These are phyloP conservation scores for Catocala sponsa DNA, from an alignment of 2,888 invertebrate species.

Conservation along the genomic window DNA sequence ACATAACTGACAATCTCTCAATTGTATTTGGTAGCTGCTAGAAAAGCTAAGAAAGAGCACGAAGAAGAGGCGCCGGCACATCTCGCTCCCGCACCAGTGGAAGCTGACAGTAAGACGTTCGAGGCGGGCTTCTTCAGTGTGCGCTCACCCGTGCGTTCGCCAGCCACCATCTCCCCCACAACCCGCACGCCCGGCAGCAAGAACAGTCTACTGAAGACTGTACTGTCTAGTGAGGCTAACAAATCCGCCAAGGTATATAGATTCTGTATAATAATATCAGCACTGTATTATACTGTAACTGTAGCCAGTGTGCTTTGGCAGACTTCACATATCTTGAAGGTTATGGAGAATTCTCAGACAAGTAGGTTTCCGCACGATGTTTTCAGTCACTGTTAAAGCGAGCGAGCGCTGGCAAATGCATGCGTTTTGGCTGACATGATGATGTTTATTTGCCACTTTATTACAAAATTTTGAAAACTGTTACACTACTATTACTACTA, in stretches of 20 bases:
- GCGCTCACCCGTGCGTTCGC: slow-evolving; percentile 72
- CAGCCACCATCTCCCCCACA: slow-evolving; percentile 18
- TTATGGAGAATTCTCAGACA: too few relatives aligned
- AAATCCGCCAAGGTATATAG: slow-evolving; percentile 73
- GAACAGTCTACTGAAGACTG: slow-evolving; percentile 65
- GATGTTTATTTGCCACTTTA: too few relatives aligned
- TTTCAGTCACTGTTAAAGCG: too few relatives aligned
- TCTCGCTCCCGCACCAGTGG: slow-evolving; percentile 16
- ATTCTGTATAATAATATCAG: too few relatives aligned
- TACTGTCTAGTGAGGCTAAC: slow-evolving; percentile 78
- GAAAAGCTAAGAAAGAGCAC: slow-evolving; percentile 71
- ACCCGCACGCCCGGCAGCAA: slow-evolving; percentile 38
- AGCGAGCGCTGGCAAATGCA: too few relatives aligned
- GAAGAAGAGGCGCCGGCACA: slow-evolving; percentile 20
- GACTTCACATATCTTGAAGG: too few relatives aligned
- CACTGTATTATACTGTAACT: too few relatives aligned
- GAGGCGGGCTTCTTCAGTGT: slow-evolving; percentile 83
- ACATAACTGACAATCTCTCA: background rate
- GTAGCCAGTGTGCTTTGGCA: too few relatives aligned
- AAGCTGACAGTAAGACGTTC: slow-evolving; percentile 67
- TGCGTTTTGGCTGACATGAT: too few relatives aligned
- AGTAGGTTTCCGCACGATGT: too few relatives aligned
- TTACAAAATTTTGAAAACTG: too few relatives aligned
- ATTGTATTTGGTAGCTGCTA: slow-evolving; percentile 63
- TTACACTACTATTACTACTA: too few relatives aligned